Base-by-base conservation (phyloP, 2,113 vertebrate genomes). In the Apus apus region DNA sequence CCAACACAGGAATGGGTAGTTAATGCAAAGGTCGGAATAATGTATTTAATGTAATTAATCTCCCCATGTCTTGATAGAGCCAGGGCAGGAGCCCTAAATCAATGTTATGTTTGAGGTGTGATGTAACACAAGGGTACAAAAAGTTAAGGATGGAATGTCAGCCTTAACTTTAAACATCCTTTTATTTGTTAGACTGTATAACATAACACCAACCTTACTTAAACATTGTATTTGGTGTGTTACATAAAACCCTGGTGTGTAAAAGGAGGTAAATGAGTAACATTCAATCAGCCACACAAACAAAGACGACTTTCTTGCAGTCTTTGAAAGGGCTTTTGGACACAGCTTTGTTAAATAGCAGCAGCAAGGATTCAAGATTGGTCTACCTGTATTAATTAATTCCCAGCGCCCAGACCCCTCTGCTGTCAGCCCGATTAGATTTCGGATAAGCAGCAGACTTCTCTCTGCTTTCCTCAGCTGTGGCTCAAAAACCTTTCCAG, bases 251-350 rank as follows among this genome's bases (percentile, higher is more conserved):
- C 6, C 0, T 1, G 1, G 67, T 23, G 84, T 94, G 96, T 96
- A 95, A 97, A 96, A 96, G 94, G 72, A 98, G 79, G 97, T 72
- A 93, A 92, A 22, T 0, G 70, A 95, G 95, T 74, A 85, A 74
- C 93, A 92, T 97, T 90, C 96, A 95, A 89, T 97, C 95, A 65
- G 86, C 45, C 85, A 23, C 57, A 34, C 67, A 87, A 97, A 98
- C 97, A 98, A 98, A 98, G 96, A 58, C 19, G 8, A 93, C 97
- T 97, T 98, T 98, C 97, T 97, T 93, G 54, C 38, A 81, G 43
- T 16, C 76, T 89, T 75, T 98, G 95, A 98, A 97, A 98, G 87
- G 80, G 81, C 89, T 97, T 97, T 96, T 87, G 93, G 97, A 95
- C 87, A 71, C 5, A 25, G 78, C 74, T 97, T 97, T 97, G 96